Base-by-base conservation (phyloP, 2,888 invertebrate genomes). In the Neoaliturus tenellus region DNA sequence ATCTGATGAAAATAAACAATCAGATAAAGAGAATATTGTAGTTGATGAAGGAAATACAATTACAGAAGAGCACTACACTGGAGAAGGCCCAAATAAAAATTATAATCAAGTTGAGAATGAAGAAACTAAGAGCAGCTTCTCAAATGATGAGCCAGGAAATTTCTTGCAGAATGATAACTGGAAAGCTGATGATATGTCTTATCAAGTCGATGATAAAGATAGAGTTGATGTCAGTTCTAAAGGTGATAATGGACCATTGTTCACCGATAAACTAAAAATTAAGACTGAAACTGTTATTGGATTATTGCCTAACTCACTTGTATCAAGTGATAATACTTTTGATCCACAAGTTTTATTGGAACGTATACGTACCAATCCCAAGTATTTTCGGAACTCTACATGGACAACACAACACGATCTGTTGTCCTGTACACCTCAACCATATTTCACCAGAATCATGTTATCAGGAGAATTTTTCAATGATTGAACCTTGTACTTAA, bases 391-490 rank as follows among this genome's bases (percentile, higher is more conserved):
- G n/a, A 94, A 94, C 88, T 91, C 92, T 85, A 93, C 94, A 0
- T 93, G 94, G 89, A 91, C 91, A 17, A 89, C 91, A 58, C 93
- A 93, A 89, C 96, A 94, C 90, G 93, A 95, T 85, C 89, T 95
- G 17, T 91, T 98, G 83, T 93, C 95, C 71, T 98, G 98, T 88
- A 94, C 94, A 80, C 95, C 96, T 0, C 97, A 96, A 83, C 95
- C 96, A 20, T 97, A 96, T 90, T 90, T 96, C 85, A 95, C 95
- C 90, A 93, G 95, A 88, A 92, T 97, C 89, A 95, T 96, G 20
- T 92, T 96, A 86, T 93, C 95, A 85, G 97, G 97, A 0, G 96
- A 97, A 92, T 95, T 97, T 91, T 94, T 93, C 89, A 90, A 90
- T 71, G 85, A 86, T 39, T 81, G n/a, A n/a, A n/a, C n/a, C n/a